Base-by-base conservation (phyloP, 2,113 vertebrate genomes). In the Oreochromis tanganicae region DNA sequence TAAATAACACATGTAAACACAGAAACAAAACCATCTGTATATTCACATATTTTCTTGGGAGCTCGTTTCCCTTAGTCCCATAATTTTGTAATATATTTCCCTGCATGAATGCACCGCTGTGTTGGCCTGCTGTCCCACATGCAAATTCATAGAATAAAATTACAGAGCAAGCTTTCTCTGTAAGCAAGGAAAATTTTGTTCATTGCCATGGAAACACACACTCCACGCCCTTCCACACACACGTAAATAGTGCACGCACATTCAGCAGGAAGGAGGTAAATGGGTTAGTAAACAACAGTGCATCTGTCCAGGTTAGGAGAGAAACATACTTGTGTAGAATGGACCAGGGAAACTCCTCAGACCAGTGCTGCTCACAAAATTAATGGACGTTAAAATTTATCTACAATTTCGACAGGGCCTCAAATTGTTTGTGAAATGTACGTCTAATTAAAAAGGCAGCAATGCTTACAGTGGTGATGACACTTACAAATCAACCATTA, bases 61-160 rank as follows among this genome's bases (percentile, higher is more conserved):
- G 13, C 48, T 54, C 54, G 24, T 68, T 63, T 75, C 46, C 55
- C 32, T 43, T 81, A 55, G 56, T 71, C 68, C 56, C n/a, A 43
- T 81, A 80, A 27, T 48, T 27, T 82, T 50, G 50, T 86, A 66
- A 83, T 87, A 21, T 83, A 48, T 89, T 87, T 56, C 48, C 29
- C 68, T 68, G 79, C 79, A 61, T 78, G 83, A 78, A 50, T 56
- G 55, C 75, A 48, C 56, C 21, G 14, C 12, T 21, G 46, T 68
- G 83, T 59, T 82, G 84, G 73, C 80, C 84, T 36, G 21, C 68
- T 89, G 83, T 89, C 81, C 48, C 90, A 86, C 87, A 89, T 91
- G 81, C 59, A 61, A 84, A 86, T 88, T 89, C 52, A 83, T 14
- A 16, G 52, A 81, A 66, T 68, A 61, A 57, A 87, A 81, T 87